These are phyloP conservation scores for Harpagoxenus sublaevis DNA, from an alignment of 2,888 invertebrate genomes.

Conservation along the genomic window DNA sequence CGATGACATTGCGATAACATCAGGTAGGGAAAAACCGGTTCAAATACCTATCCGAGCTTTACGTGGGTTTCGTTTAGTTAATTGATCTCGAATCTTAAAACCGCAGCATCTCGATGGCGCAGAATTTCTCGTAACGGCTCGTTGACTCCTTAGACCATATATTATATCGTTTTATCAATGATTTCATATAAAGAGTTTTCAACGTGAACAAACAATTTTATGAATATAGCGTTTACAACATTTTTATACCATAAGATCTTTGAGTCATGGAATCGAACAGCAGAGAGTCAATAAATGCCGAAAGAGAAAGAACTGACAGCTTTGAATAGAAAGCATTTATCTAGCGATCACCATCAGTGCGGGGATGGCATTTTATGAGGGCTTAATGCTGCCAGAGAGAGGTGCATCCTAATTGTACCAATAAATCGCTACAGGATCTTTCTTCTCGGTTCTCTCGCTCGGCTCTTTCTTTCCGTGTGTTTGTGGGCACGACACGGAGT, in stretches of 20 bases:
- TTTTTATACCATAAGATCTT: neutral
- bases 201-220: slow-evolving; percentile 1
- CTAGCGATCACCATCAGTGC: slow-evolving; percentile 80
- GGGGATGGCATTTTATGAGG: slow-evolving; percentile 84
- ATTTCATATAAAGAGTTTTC: neutral
- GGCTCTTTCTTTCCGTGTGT: slow-evolving; percentile 10
- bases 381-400: slow-evolving; percentile 84
- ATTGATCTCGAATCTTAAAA: slow-evolving; percentile 77
- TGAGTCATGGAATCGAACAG: neutral
- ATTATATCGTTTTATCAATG: neutral
- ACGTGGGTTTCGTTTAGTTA: slow-evolving; percentile 73
- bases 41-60: slow-evolving; percentile 31
- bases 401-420: slow-evolving; percentile 85
- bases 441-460: slow-evolving; percentile 45
- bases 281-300: slow-evolving; percentile 6
- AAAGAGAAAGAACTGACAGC: slow-evolving; percentile 74
- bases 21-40: slow-evolving; percentile 61
- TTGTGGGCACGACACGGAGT: slow-evolving; percentile 1
- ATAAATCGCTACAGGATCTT: slow-evolving; percentile 84
- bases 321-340: slow-evolving; percentile 56
- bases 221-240: neutral
- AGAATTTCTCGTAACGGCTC: slow-evolving; percentile 73
- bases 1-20: slow-evolving; percentile 53
- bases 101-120: slow-evolving; percentile 48
- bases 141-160: slow-evolving; percentile 57